These are phyloP conservation scores for Ploceus nigricollis DNA, from an alignment of 2,113 vertebrate species.

Conservation along the genomic window DNA sequence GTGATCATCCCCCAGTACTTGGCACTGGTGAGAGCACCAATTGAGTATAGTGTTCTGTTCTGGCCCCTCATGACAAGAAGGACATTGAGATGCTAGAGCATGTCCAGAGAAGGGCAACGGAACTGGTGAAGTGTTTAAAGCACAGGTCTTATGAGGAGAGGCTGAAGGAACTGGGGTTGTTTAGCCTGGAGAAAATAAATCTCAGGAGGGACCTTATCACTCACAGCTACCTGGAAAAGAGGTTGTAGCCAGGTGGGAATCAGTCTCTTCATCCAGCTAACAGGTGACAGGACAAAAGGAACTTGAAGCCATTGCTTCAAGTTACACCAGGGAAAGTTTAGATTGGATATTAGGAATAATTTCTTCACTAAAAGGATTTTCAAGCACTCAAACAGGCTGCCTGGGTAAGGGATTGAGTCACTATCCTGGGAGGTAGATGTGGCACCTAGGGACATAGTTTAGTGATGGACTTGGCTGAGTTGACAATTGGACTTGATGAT, in stretches of 20 bases:
- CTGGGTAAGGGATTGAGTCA: neutral
- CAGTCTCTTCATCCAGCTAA: neutral
- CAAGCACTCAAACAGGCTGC: neutral
- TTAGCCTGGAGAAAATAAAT: neutral
- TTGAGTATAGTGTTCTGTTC: no score
- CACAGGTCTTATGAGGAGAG: neutral
- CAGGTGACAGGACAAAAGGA: neutral
- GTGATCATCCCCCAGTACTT: no score
- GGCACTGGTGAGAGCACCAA: neutral
- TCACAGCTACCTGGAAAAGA: neutral
- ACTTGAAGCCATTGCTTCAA: neutral
- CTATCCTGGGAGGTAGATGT: neutral
- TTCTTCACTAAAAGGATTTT: neutral
- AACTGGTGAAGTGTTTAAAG: neutral
- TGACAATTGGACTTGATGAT: neutral
- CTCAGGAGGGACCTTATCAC: neutral
- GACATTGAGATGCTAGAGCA: neutral
- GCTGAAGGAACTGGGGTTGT: neutral
- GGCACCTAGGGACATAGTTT: neutral
- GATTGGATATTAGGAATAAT: neutral
- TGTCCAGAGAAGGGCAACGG: fast-evolving
- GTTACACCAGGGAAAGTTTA: neutral
- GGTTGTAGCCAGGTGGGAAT: neutral
- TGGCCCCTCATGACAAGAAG: neutral
- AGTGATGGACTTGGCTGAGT: neutral